Percentiles rank a stretch among this genome's conserved stretches.
Evolutionary conservation across 2,113 vertebrate genomes (phyloP).

Genomic region (Cinclus mexicanus): DNA sequence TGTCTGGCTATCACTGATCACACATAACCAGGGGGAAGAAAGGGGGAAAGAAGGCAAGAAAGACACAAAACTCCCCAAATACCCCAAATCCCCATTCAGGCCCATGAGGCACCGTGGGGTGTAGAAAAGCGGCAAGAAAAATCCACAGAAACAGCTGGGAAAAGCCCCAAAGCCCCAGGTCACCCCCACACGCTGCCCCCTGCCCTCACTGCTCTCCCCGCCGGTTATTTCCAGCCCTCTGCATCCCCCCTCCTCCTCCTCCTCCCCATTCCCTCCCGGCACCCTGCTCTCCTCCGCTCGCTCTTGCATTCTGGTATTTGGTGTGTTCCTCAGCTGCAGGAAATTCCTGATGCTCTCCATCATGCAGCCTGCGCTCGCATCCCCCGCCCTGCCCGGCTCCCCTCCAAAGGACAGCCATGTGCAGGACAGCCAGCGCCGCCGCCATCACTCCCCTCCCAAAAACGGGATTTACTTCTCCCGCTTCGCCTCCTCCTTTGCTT

Average conservation of each 20-base stretch:
- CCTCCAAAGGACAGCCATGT: constrained; percentile 78
- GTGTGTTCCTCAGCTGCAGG: constrained; percentile 89
- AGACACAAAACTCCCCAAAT: neutral
- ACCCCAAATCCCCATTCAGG: neutral
- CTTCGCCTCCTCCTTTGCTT: neutral
- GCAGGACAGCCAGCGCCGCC: constrained; percentile 70
- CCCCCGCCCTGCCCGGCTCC: constrained; percentile 84
- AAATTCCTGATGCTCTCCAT: constrained; percentile 97
- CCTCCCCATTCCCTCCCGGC: neutral
- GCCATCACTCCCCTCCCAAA: constrained; percentile 30
- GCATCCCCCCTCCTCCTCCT: neutral
- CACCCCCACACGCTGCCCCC: neutral
- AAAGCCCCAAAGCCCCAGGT: neutral
- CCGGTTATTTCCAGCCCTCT: neutral
- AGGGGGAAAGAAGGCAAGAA: neutral
- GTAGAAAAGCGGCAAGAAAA: neutral
- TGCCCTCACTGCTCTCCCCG: neutral
- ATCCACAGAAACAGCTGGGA: neutral
- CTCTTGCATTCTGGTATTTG: constrained; percentile 66
- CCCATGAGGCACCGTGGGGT: neutral
- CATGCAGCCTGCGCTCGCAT: constrained; percentile 80
- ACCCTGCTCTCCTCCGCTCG: constrained; percentile 50
- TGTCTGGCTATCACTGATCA: neutral
- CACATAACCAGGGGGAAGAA: neutral
- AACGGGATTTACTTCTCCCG: neutral